These are phyloP conservation scores for Chymomyza amoena DNA, from an alignment of 2,888 invertebrate genomes.

Conservation along the genomic window DNA sequence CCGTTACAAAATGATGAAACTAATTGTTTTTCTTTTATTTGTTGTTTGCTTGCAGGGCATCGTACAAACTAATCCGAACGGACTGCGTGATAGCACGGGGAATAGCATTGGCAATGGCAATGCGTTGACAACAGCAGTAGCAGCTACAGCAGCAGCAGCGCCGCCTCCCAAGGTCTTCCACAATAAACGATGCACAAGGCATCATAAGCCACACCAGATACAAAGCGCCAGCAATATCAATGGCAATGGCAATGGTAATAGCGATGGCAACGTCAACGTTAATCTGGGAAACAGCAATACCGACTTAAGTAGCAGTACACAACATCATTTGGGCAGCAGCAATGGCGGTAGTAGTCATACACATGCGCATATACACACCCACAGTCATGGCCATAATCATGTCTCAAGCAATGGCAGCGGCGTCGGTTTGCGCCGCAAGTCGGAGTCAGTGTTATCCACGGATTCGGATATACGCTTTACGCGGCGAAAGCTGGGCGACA, in stretches of 20 bases:
- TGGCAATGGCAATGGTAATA: constrained; percentile 27
- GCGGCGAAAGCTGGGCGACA: constrained; percentile 89
- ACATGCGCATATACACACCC: constrained; percentile 29
- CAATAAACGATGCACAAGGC: constrained; percentile 77
- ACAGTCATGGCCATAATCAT: constrained; percentile 56
- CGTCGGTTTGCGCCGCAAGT: constrained; percentile 74
- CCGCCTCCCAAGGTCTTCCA: constrained; percentile 74
- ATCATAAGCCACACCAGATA: constrained; percentile 74
- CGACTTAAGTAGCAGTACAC: constrained; percentile 1
- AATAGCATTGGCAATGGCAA: constrained; percentile 37
- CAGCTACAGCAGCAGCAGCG: constrained; percentile 19
- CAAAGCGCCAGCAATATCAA: constrained; percentile 43
- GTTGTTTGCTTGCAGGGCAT: constrained; percentile 41
- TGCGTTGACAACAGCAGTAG: constrained; percentile 13
- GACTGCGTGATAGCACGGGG: constrained; percentile 16
- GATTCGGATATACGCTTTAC: constrained; percentile 95
- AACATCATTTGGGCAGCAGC: constrained; percentile 18
- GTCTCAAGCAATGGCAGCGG: not conserved
- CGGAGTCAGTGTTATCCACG: constrained; percentile 90
- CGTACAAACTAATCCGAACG: constrained; percentile 66
- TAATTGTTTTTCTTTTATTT: constrained; percentile 13
- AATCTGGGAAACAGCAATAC: not conserved
- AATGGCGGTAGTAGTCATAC: constrained; percentile 50
- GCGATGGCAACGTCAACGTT: constrained; percentile 7
- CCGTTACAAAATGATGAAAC: constrained; percentile 43